These are phyloP conservation scores for Pteropus rufus DNA, from an alignment of 2,797 vertebrate genomes.

Conservation along the genomic window DNA sequence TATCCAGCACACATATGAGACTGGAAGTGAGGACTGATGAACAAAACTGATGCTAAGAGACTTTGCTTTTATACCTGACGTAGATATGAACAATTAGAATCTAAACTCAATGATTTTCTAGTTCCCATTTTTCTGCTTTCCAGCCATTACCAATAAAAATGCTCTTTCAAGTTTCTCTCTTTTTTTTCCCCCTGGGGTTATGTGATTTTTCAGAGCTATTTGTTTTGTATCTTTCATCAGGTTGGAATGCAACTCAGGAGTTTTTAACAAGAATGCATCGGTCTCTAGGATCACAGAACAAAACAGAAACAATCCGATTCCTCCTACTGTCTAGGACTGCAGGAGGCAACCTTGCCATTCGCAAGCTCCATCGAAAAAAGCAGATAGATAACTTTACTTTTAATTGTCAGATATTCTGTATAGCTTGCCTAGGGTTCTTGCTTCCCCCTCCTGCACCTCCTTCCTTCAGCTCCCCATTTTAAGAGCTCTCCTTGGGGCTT, in stretches of 20 bases:
- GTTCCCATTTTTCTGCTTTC: background rate
- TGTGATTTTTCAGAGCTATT: background rate
- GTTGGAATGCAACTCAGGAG: background rate
- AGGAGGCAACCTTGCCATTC: background rate
- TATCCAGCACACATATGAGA: background rate
- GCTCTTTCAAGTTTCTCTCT: background rate
- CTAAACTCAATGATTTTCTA: background rate
- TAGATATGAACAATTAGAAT: background rate
- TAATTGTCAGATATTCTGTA: background rate
- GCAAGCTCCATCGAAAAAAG: background rate
- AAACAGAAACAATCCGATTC: background rate
- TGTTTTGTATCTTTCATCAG: slow-evolving; percentile 1
- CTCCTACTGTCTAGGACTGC: background rate
- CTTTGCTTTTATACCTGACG: background rate
- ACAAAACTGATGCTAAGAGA: background rate
- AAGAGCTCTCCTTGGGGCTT: background rate
- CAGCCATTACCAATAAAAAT: background rate
- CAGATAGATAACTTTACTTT: background rate
- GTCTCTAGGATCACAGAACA: background rate
- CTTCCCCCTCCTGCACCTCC: rapidly evolving
- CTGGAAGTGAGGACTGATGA: background rate
- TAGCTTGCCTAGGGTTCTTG: background rate
- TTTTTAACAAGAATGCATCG: background rate
- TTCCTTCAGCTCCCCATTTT: background rate
- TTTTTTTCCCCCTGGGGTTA: background rate